Conservation (phyloP, 2,797 vertebrate genomes). For the Otolemur crassicaudatus region DNA sequence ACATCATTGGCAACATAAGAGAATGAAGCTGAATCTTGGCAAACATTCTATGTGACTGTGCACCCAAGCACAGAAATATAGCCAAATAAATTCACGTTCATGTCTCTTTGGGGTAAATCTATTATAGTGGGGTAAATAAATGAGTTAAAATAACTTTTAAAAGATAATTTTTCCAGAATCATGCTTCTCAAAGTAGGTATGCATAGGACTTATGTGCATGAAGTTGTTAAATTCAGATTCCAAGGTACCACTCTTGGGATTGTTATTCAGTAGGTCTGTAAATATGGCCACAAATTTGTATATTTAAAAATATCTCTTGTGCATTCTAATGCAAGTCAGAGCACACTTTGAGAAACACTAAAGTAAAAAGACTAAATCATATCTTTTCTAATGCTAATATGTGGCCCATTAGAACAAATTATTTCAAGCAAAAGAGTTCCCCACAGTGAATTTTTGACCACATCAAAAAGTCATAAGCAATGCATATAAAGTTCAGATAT, state of each 20-base stretch:
- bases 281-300: slow-evolving; percentile 10
- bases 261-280: slow-evolving; percentile 13
- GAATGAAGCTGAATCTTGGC: neutral
- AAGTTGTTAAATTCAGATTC: slow-evolving; percentile 1
- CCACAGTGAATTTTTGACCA: slow-evolving; percentile 8
- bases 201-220: neutral
- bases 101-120: neutral
- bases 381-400: neutral
- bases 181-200: slow-evolving; percentile 39
- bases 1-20: neutral
- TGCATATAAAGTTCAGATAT: slow-evolving; percentile 10
- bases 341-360: slow-evolving; percentile 35
- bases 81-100: slow-evolving; percentile 39
- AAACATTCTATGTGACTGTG: slow-evolving; percentile 33
- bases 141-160: slow-evolving; percentile 31
- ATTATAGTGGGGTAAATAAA: neutral
- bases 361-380: neutral
- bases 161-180: neutral
- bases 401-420: slow-evolving; percentile 28
- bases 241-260: neutral
- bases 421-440: neutral
- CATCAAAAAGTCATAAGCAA: neutral
- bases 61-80: slow-evolving; percentile 17
- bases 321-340: slow-evolving; percentile 37
- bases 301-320: slow-evolving; percentile 5